Evolutionary conservation across 2,888 invertebrate genomes (phyloP).

Genomic region (Tetranychus truncatus): DNA sequence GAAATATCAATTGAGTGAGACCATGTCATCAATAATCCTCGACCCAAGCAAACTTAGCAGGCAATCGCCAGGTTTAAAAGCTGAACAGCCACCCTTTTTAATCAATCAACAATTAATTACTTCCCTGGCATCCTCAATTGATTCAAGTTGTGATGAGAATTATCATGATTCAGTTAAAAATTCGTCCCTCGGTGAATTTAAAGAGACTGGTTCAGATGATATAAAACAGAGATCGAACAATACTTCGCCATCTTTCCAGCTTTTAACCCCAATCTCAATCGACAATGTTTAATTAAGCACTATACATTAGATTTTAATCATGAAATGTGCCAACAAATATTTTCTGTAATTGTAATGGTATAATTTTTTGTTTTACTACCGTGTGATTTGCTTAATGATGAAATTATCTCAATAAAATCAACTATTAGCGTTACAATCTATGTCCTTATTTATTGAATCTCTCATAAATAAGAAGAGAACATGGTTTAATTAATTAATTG

Average conservation of each 20-base stretch:
- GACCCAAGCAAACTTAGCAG: background rate
- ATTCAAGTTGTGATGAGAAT: background rate
- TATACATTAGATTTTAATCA: background rate
- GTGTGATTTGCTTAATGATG: too few species aligned
- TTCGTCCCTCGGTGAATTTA: background rate
- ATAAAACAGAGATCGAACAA: background rate
- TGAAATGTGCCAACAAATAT: background rate
- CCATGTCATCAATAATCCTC: background rate
- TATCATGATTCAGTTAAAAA: background rate
- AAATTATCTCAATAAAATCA: background rate
- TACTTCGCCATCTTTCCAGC: background rate
- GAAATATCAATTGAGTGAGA: background rate
- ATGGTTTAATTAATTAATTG: too few species aligned
- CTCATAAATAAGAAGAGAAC: too few species aligned
- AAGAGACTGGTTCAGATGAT: too few species aligned
- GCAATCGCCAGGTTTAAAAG: background rate
- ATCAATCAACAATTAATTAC: background rate
- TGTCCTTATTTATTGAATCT: too few species aligned
- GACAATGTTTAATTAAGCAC: background rate
- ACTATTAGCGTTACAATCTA: background rate
- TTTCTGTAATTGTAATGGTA: background rate
- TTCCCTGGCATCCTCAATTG: background rate
- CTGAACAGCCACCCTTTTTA: background rate
- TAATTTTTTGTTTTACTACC: background rate
- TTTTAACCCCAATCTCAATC: background rate